A percentile compares a stretch with the other conserved stretches of the same genome.
Evolutionary conservation across 2,113 vertebrate species (phyloP).

Genomic region (Protobothrops mucrosquamatus): DNA sequence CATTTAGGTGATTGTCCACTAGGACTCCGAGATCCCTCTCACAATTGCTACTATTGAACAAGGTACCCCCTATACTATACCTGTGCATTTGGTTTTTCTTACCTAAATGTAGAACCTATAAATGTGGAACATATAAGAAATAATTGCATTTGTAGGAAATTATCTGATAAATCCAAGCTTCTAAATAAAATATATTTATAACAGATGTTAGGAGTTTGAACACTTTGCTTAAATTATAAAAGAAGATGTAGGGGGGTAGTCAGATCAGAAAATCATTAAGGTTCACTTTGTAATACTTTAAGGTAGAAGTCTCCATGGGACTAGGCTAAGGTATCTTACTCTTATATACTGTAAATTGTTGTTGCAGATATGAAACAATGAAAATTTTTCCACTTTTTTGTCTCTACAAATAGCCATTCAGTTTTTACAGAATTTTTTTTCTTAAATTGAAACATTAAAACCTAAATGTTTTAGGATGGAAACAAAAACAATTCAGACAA

Average conservation of each 20-base stretch:
- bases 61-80: no score
- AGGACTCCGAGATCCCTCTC: no score
- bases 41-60: no score
- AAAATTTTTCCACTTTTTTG: constrained; percentile 11
- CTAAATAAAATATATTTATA: constrained; percentile 46
- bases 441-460: constrained; percentile 18
- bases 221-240: constrained; percentile 46
- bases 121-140: constrained; percentile 16
- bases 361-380: constrained; percentile 48
- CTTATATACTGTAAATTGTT: constrained; percentile 34
- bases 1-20: no score
- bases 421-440: constrained; percentile 40
- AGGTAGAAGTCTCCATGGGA: constrained; percentile 39
- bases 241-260: constrained; percentile 43
- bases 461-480: constrained; percentile 4
- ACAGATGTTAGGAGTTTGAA: constrained; percentile 44
- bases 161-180: constrained; percentile 41
- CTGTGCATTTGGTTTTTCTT: no score
- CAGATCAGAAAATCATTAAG: constrained; percentile 57
- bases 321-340: constrained; percentile 32
- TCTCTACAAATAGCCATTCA: constrained; percentile 33
- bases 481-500: constrained; percentile 6
- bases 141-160: constrained; percentile 21
- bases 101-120: no score
- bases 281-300: constrained; percentile 45